phyloP scores from a whole-genome alignment of 1,140 invertebrate genomes.

The Leucophenga varia region DNA sequence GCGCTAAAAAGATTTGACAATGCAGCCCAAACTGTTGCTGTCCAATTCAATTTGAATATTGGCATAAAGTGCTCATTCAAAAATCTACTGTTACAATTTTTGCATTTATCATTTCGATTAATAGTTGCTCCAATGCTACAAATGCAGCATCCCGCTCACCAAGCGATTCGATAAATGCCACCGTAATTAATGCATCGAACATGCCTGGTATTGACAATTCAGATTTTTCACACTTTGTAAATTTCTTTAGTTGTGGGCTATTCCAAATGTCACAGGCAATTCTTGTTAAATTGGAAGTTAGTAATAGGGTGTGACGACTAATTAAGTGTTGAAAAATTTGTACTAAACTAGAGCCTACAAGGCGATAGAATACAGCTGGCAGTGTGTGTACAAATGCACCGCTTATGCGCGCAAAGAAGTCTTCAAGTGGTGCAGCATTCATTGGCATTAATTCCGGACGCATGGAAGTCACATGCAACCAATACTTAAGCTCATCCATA shows the following conservation, averaged over 20 bases:
- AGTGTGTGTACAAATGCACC: conserved; percentile 14
- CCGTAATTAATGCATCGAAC: conserved; percentile 29
- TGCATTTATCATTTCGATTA: conserved; percentile 30
- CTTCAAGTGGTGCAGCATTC: not conserved
- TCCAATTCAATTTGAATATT: conserved; percentile 42
- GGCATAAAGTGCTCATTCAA: conserved; percentile 37
- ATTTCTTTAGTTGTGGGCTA: conserved; percentile 14
- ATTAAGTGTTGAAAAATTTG: conserved; percentile 43
- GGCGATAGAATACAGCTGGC: conserved; percentile 33
- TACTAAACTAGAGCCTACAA: conserved; percentile 29
- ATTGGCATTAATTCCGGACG: conserved; percentile 15
- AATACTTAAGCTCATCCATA: conserved; percentile 38
- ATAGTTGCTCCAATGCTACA: too few relatives aligned
- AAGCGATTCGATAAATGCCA: conserved; percentile 29
- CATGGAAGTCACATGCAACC: conserved; percentile 31
- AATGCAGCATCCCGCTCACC: too few relatives aligned
- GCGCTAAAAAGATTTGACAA: conserved; percentile 35
- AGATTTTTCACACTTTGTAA: too few relatives aligned
- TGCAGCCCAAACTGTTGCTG: conserved; percentile 20
- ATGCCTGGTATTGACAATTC: conserved; percentile 15
- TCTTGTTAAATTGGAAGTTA: conserved; percentile 4
- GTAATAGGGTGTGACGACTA: conserved; percentile 16
- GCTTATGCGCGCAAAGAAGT: not conserved
- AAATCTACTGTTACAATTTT: too few relatives aligned
- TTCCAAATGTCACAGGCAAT: conserved; percentile 23